Percentiles rank a stretch among this genome's conserved stretches.
phyloP scores from a whole-genome alignment of 2,888 invertebrate species.

The Cybosia mesomella region DNA sequence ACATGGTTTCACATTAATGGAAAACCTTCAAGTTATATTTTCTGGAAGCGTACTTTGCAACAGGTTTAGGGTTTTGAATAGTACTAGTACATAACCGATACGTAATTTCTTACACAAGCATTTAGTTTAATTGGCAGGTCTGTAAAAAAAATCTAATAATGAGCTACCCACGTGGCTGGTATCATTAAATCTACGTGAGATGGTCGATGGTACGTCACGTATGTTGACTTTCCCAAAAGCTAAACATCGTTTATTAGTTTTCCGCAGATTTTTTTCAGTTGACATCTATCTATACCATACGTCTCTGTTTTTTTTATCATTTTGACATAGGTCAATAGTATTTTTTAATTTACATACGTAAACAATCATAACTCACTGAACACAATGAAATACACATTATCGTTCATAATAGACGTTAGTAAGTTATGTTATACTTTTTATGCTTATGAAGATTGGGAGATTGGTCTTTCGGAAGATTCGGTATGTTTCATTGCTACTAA shows the following conservation, averaged over 20 bases:
- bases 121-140: neutral
- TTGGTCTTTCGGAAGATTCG: neutral
- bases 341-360: no score
- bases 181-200: neutral
- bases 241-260: no score
- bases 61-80: neutral
- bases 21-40: neutral
- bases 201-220: neutral
- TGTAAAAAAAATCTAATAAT: neutral
- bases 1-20: neutral
- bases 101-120: neutral
- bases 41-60: neutral
- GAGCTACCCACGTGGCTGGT: neutral
- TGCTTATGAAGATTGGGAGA: neutral
- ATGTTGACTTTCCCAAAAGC: slow-evolving; percentile 1
- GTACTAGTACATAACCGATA: neutral
- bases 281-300: no score
- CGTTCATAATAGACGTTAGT: no score
- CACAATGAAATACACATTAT: no score
- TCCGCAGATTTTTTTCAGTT: no score
- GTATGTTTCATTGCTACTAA: neutral
- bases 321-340: no score
- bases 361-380: neutral
- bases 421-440: neutral
- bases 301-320: no score